phyloP scores from a whole-genome alignment of 1,140 invertebrate genomes.

The Harpegnathos saltator region DNA sequence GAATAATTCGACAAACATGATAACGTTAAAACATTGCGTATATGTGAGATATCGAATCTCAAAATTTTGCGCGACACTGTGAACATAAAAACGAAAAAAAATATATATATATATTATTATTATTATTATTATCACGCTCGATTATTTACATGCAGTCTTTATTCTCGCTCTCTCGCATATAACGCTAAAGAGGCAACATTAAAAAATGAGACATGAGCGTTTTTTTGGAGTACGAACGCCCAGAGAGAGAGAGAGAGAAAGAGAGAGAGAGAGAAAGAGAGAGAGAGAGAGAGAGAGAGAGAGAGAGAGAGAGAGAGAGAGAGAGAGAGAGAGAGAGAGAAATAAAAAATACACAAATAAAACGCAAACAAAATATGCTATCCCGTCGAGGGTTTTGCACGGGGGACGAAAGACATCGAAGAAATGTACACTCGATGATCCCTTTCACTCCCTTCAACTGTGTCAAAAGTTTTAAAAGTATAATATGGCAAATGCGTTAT shows the following conservation, averaged over 20 bases:
- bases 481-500: conserved; percentile 74
- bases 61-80: conserved; percentile 20
- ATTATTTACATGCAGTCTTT: conserved; percentile 76
- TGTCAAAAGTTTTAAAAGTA: conserved; percentile 60
- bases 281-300: background rate
- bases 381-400: conserved; percentile 38
- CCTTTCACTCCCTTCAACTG: conserved; percentile 12
- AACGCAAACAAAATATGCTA: conserved; percentile 45
- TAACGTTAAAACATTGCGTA: conserved; percentile 8
- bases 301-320: background rate
- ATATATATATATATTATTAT: conserved; percentile 60
- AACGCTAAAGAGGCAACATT: conserved; percentile 62
- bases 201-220: conserved; percentile 23
- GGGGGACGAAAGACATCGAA: conserved; percentile 11
- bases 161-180: conserved; percentile 62
- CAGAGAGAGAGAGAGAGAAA: background rate
- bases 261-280: no score
- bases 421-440: background rate
- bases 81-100: conserved; percentile 21
- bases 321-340: no score
- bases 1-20: background rate
- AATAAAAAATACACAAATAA: conserved; percentile 32
- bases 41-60: conserved; percentile 35
- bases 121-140: conserved; percentile 71
- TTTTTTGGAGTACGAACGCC: conserved; percentile 14